Evolutionary conservation across 2,888 invertebrate genomes (phyloP).

Genomic region (Argyresthia goedartella): DNA sequence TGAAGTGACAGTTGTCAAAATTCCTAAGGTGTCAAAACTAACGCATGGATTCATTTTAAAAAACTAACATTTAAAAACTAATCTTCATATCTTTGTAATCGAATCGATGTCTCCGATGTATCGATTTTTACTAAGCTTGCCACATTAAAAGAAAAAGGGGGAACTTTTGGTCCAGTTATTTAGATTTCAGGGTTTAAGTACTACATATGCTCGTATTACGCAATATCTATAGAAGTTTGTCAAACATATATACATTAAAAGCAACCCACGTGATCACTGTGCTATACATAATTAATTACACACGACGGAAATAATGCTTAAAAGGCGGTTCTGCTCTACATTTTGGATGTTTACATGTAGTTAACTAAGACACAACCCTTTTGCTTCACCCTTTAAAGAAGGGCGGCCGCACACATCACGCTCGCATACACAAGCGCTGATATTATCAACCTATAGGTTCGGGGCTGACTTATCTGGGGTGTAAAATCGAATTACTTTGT

Average conservation of each 20-base stretch:
- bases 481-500: conserved; percentile 45
- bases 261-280: conserved; percentile 31
- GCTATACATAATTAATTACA: conserved; percentile 39
- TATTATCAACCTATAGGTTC: conserved; percentile 30
- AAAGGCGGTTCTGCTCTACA: conserved; percentile 23
- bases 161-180: too few relatives aligned
- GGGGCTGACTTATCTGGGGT: conserved; percentile 39
- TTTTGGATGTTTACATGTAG: not conserved
- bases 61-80: too few relatives aligned
- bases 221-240: conserved; percentile 14
- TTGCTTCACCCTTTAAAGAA: conserved; percentile 10
- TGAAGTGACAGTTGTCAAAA: too few relatives aligned
- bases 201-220: too few relatives aligned
- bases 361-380: conserved; percentile 25
- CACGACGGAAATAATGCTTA: conserved; percentile 47
- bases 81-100: too few relatives aligned
- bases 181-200: too few relatives aligned
- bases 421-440: conserved; percentile 21
- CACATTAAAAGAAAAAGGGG: too few relatives aligned
- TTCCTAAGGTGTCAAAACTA: too few relatives aligned
- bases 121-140: too few relatives aligned
- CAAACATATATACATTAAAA: conserved; percentile 16
- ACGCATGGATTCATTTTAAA: too few relatives aligned
- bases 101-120: too few relatives aligned
- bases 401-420: conserved; percentile 1